Base-by-base conservation (phyloP, 2,113 vertebrate species). In the Tachycineta bicolor region DNA sequence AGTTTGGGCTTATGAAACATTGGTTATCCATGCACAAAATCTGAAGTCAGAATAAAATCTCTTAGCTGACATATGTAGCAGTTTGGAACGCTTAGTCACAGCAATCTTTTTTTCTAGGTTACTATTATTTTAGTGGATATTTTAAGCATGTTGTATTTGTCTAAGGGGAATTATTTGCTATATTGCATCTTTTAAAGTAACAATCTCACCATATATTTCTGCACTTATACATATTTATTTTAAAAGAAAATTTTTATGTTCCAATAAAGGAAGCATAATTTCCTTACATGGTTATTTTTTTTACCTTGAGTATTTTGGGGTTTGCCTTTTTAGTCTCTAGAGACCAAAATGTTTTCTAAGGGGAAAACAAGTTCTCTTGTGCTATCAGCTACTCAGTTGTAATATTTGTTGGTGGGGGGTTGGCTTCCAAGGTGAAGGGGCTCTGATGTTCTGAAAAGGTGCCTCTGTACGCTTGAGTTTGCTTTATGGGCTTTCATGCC, bases 1-100 rank as follows among this genome's bases (percentile, higher is more conserved):
- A 0, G 1, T 88, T 87, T 79, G 6, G 34, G 23, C 11, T 68
- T 80, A 4, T 0, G 2, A 80, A 88, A n/a, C 14, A 4, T 47
- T 56, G 25, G 4, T 20, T 68, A 21, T 43, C 46, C n/a, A 16
- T 67, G 39, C 26, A 44, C 29, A 69, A 82, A 64, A 37, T 83
- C 16, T 6, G 24, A 76, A 62, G 19, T 73, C 7, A 69, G 39
- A 69, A 19, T n/a, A 68, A 67, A 84, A 62, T 87, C 10, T 77
- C 31, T 19, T 53, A 46, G 28, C 6, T 87, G 46, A 62, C 5
- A 1, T 44, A 39, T 13, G 34, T 83, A 11, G 24, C 39, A 28
- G 31, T 50, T 76, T 37, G 53, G 17, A 76, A 53, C 2, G 4
- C 18, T 88, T 76, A 12, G 62, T 67, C 21, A 14, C 47, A 73